phyloP scores from a whole-genome alignment of 2,797 vertebrate species.

The Hephaestus fuliginosus region DNA sequence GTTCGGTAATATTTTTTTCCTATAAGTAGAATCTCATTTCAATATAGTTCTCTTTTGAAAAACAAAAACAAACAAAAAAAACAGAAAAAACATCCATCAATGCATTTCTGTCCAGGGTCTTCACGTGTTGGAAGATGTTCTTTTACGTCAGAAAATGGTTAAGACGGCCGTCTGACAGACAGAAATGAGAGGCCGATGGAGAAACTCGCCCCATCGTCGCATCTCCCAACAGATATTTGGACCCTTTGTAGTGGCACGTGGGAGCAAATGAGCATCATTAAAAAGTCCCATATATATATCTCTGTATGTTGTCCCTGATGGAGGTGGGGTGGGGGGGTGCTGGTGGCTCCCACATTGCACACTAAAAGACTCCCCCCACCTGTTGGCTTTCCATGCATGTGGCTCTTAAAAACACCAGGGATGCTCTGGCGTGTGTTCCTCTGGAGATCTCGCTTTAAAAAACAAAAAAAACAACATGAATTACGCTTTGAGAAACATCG shows the following conservation, averaged over 20 bases:
- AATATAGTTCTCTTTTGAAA: slow-evolving; percentile 82
- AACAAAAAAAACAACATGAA: slow-evolving; percentile 13
- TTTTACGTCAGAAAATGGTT: slow-evolving; percentile 54
- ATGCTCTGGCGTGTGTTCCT: slow-evolving; percentile 55
- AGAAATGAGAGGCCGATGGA: slow-evolving; percentile 77
- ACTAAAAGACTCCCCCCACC: slow-evolving; percentile 54
- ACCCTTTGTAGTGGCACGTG: slow-evolving; percentile 50
- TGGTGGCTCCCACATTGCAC: slow-evolving; percentile 34
- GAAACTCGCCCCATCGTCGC: slow-evolving; percentile 26
- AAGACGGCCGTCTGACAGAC: slow-evolving; percentile 58
- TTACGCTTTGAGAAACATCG: slow-evolving; percentile 33
- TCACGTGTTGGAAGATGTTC: slow-evolving; percentile 33
- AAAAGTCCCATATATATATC: slow-evolving; percentile 35
- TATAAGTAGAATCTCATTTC: slow-evolving; percentile 83
- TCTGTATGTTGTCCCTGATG: slow-evolving; percentile 4
- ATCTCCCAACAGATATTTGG: slow-evolving; percentile 41
- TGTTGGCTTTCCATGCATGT: slow-evolving; percentile 18
- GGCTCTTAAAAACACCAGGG: slow-evolving; percentile 56
- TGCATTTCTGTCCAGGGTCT: slow-evolving; percentile 78
- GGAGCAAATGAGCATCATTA: slow-evolving; percentile 42
- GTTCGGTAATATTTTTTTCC: slow-evolving; percentile 81
- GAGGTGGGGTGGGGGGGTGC: background rate
- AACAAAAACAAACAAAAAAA: slow-evolving; percentile 62
- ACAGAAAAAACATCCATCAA: slow-evolving; percentile 72
- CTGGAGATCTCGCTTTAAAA: background rate